Evolutionary conservation across 1,140 invertebrate species (phyloP).

Genomic region (Capitella teleta): DNA sequence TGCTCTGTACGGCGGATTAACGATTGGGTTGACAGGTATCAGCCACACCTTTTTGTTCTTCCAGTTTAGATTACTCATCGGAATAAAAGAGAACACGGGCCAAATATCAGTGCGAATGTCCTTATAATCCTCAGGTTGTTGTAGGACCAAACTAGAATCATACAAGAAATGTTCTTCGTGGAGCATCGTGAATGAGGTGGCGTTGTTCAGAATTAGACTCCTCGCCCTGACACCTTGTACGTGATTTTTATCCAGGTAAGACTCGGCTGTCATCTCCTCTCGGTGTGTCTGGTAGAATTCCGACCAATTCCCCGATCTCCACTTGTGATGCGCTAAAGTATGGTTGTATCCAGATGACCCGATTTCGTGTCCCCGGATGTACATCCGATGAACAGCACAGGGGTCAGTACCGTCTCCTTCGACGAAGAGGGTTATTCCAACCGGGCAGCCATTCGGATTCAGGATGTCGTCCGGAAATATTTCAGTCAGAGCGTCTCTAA

Average conservation of each 20-base stretch:
- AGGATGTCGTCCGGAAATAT: background rate
- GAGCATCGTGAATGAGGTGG: too few species aligned
- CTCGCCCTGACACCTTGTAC: background rate
- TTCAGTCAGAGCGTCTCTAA: background rate
- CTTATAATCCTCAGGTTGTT: too few species aligned
- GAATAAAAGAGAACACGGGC: too few species aligned
- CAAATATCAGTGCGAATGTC: too few species aligned
- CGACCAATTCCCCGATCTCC: background rate
- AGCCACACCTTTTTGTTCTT: too few species aligned
- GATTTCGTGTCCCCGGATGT: conserved; percentile 75
- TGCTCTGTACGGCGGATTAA: too few species aligned
- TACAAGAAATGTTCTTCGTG: background rate
- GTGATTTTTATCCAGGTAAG: background rate
- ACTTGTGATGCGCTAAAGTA: too few species aligned
- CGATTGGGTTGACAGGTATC: too few species aligned
- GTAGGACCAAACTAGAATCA: too few species aligned
- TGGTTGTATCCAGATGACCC: conserved; percentile 64
- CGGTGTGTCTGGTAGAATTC: background rate
- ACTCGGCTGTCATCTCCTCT: background rate
- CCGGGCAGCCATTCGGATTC: conserved; percentile 58
- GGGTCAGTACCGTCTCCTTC: conserved; percentile 72
- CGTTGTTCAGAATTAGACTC: too few species aligned
- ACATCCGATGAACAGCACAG: conserved; percentile 66
- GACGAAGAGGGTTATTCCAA: conserved; percentile 67
- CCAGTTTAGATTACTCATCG: too few species aligned